A percentile compares a stretch with the other conserved stretches of the same genome.
Evolutionary conservation across 2,888 invertebrate genomes (phyloP).

Genomic region (Tipula vernalis): DNA sequence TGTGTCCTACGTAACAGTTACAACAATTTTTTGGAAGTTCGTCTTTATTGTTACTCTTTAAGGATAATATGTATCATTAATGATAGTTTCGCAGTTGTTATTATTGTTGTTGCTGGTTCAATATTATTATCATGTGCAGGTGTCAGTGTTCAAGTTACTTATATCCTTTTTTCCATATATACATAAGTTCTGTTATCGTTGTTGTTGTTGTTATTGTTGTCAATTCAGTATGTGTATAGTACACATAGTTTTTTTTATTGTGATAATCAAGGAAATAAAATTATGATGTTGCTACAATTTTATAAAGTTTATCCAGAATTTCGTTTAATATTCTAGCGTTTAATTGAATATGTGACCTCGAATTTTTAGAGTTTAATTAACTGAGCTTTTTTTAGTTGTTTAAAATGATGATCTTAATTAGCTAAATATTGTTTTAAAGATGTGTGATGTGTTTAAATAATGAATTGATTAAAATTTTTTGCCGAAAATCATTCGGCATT

Average conservation of each 20-base stretch:
- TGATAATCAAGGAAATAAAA: not conserved
- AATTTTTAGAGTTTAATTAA: not conserved
- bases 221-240: not conserved
- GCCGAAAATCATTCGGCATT: not conserved
- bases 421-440: not conserved
- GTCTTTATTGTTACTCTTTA: not conserved
- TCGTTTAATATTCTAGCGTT: not conserved
- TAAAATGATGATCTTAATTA: not conserved
- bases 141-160: slow-evolving; percentile 4
- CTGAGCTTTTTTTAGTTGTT: not conserved
- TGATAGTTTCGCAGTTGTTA: not conserved
- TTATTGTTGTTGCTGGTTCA: not conserved
- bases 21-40: not conserved
- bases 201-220: not conserved
- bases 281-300: not conserved
- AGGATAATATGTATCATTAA: slow-evolving; percentile 4
- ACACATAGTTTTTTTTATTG: not conserved
- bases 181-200: not conserved
- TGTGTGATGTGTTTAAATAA: not conserved
- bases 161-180: not conserved
- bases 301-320: not conserved
- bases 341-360: not conserved
- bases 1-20: not conserved
- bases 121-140: not conserved
- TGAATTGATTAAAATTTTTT: not conserved